Evolutionary conservation across 2,113 vertebrate genomes (phyloP).

Genomic region (Cisticola juncidis): DNA sequence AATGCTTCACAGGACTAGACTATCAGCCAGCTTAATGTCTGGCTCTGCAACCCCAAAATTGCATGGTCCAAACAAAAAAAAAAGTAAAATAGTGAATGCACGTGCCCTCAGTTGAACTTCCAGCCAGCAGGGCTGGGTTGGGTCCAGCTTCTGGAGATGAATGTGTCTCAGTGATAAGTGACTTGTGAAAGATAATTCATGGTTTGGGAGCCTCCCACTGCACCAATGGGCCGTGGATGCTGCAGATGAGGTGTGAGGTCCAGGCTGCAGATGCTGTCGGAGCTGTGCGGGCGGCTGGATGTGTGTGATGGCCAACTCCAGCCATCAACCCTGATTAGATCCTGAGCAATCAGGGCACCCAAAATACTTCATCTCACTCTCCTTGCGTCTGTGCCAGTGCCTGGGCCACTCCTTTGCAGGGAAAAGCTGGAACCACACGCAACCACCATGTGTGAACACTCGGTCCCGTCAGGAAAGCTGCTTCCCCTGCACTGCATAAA

Average conservation of each 20-base stretch:
- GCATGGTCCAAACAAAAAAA: background rate
- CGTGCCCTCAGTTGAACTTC: slow-evolving; percentile 5
- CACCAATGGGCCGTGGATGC: accelerated
- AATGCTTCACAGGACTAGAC: slow-evolving; percentile 12
- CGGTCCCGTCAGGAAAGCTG: background rate
- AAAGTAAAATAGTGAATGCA: background rate
- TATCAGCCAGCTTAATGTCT: slow-evolving; percentile 47
- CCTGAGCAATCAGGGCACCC: background rate
- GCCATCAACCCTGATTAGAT: background rate
- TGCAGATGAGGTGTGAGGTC: slow-evolving; percentile 16
- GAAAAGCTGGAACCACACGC: background rate
- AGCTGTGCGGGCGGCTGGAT: background rate
- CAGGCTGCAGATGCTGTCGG: background rate
- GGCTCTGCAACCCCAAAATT: slow-evolving; percentile 46
- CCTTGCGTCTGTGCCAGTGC: background rate
- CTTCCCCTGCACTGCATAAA: background rate
- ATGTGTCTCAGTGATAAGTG: background rate
- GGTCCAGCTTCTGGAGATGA: background rate
- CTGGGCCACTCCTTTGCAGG: background rate
- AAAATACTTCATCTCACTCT: background rate
- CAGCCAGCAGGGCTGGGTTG: background rate
- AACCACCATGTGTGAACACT: background rate
- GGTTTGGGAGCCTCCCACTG: background rate
- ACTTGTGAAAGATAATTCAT: slow-evolving; percentile 2
- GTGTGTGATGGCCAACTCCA: background rate